Evolutionary conservation across 2,888 invertebrate genomes (phyloP), one percentile per base, ranked within the genome.

Genomic region (Napeogenes sylphis): DNA sequence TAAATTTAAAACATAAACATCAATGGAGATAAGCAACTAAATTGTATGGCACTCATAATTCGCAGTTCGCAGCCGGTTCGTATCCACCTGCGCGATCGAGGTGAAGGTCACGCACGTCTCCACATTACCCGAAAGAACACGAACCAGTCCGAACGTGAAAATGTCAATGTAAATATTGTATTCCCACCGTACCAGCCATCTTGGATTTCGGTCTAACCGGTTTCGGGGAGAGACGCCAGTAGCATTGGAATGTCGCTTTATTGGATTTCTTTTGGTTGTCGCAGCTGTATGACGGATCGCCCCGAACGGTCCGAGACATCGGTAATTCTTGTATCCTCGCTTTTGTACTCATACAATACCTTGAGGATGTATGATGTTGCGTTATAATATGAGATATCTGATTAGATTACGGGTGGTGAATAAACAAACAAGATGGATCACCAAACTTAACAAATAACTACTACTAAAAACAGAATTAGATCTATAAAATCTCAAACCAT

Each of bases 201-300:
- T 86, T 87, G 84, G 71, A 80, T 81, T 83, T 84, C 76, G 77
- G 76, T 76, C 74, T 77, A 80, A 85, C 88, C 86, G 84, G 84
- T 87, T 87, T 77, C 70, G 76, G 68, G 68, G 66, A 66, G 66
- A 69, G 67, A 67, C 73, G 70, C 70, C 68, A 65, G 68, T 65
- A 71, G 71, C 73, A 71, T 70, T 61, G 78, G 79, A 82, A 82
- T 83, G 79, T 73, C 69, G 75, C 74, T 70, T 75, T 77, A 79
- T 75, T 75, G 75, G 72, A 73, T 77, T 78, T 80, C 70, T 71
- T 75, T 68, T 64, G 66, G 59, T 62, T 66, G 67, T 67, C 61
- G 62, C 66, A 68, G 62, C 63, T 66, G 65, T 67, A 65, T 65
- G 67, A 67, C 65, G 61, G 67, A 67, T 67, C 56, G 67, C 65